Evolutionary conservation across 2,113 vertebrate species (phyloP).

Genomic region (Periophthalmus modestus): DNA sequence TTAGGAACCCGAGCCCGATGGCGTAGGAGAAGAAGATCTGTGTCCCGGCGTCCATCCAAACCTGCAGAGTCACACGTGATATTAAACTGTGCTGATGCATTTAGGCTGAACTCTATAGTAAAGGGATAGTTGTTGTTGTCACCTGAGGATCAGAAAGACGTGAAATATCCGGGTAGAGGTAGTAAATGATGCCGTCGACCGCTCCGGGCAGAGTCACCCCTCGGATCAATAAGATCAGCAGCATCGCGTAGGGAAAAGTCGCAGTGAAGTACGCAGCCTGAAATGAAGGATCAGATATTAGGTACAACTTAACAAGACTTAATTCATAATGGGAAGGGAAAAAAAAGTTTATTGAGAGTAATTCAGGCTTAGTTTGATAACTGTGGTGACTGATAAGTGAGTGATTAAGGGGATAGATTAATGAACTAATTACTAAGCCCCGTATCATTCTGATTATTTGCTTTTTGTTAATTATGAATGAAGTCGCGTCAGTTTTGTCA

Average conservation of each 20-base stretch:
- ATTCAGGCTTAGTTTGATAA: too few species aligned
- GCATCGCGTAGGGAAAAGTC: slow-evolving; percentile 56
- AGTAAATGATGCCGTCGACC: slow-evolving; percentile 55
- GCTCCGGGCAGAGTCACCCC: slow-evolving; percentile 62
- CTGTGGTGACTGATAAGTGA: too few species aligned
- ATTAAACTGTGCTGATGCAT: slow-evolving; percentile 6
- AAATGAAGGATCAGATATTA: not conserved
- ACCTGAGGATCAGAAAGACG: slow-evolving; percentile 64
- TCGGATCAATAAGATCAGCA: slow-evolving; percentile 57
- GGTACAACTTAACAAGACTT: too few species aligned
- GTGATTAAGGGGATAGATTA: too few species aligned
- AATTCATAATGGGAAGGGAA: too few species aligned
- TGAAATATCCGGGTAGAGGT: slow-evolving; percentile 60
- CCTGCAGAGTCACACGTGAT: slow-evolving; percentile 62
- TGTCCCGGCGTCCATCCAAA: slow-evolving; percentile 91
- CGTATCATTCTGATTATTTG: too few species aligned
- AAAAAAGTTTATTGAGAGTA: too few species aligned
- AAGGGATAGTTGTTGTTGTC: not conserved
- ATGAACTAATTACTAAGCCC: too few species aligned
- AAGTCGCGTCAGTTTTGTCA: too few species aligned
- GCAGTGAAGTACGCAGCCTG: slow-evolving; percentile 64
- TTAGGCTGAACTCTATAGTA: not conserved
- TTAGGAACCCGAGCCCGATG: slow-evolving; percentile 86
- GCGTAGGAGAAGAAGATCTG: slow-evolving; percentile 93
- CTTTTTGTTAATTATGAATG: too few species aligned